These are phyloP conservation scores for Caenorhabditis angaria DNA, from an alignment of 2,888 invertebrate species.

Conservation along the genomic window DNA sequence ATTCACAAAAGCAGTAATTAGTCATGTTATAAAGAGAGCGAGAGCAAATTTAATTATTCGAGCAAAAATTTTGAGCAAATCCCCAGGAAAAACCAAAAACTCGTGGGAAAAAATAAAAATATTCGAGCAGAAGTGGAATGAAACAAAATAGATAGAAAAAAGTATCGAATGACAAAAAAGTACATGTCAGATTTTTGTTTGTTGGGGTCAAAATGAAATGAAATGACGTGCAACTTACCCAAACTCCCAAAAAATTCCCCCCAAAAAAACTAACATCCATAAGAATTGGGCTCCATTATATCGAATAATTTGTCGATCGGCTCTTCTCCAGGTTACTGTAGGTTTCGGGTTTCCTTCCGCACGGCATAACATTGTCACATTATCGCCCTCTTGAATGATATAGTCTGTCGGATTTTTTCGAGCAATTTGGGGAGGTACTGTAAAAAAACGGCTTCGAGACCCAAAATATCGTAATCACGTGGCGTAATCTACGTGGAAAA, in stretches of 20 bases:
- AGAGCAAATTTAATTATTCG: no score
- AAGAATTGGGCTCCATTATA: slow-evolving; percentile 70
- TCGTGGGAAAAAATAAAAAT: slow-evolving; percentile 12
- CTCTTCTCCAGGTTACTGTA: slow-evolving; percentile 69
- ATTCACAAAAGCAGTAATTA: no score
- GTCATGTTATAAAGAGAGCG: no score
- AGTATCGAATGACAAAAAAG: slow-evolving; percentile 22
- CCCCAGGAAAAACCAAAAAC: background rate
- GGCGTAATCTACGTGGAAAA: no score
- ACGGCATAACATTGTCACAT: slow-evolving; percentile 70
- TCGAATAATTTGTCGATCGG: slow-evolving; percentile 70
- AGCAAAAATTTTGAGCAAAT: no score
- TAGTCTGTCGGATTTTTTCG: slow-evolving; percentile 91
- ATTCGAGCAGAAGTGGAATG: slow-evolving; percentile 23
- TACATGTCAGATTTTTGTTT: background rate
- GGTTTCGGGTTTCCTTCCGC: slow-evolving; percentile 71
- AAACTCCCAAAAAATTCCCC: background rate
- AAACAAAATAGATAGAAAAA: slow-evolving; percentile 10
- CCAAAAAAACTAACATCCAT: slow-evolving; percentile 61
- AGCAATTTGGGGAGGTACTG: slow-evolving; percentile 92
- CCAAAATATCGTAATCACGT: no score
- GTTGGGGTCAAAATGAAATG: no score
- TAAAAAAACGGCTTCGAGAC: slow-evolving; percentile 49
- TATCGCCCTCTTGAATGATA: slow-evolving; percentile 77
- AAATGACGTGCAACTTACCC: no score